These are phyloP conservation scores for Agonopterix alstromeriana DNA, from an alignment of 2,888 invertebrate genomes.

Conservation along the genomic window DNA sequence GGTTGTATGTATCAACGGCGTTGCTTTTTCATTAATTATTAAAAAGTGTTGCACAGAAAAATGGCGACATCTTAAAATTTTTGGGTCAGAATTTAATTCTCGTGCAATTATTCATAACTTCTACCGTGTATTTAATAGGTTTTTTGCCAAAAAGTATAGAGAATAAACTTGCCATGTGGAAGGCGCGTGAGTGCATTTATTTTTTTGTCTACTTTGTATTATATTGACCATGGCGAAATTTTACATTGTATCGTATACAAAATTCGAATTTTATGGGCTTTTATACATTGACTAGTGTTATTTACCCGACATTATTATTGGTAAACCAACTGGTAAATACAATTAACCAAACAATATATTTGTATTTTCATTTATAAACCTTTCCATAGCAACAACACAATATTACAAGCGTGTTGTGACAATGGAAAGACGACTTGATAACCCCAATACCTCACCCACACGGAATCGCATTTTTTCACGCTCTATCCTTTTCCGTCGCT, in stretches of 20 bases:
- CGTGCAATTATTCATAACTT: slow-evolving; percentile 39
- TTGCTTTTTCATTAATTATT: too few relatives aligned
- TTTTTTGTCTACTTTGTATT: slow-evolving; percentile 54
- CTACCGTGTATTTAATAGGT: slow-evolving; percentile 33
- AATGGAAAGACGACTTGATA: too few relatives aligned
- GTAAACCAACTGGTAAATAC: slow-evolving; percentile 53
- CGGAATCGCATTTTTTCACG: too few relatives aligned
- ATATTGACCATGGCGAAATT: slow-evolving; percentile 40
- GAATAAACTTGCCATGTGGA: slow-evolving; percentile 50
- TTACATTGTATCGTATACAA: slow-evolving; percentile 36
- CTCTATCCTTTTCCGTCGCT: too few relatives aligned
- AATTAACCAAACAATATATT: slow-evolving; percentile 41
- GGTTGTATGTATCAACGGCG: too few relatives aligned
- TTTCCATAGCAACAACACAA: too few relatives aligned
- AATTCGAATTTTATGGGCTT: slow-evolving; percentile 54
- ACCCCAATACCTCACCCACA: too few relatives aligned
- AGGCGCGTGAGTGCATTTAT: slow-evolving; percentile 62
- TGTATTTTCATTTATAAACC: slow-evolving; percentile 15
- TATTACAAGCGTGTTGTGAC: too few relatives aligned
- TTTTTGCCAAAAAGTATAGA: slow-evolving; percentile 47
- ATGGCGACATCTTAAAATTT: too few relatives aligned
- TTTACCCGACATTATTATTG: slow-evolving; percentile 48
- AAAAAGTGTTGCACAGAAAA: too few relatives aligned
- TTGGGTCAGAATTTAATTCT: background rate
- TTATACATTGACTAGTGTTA: slow-evolving; percentile 61